These are phyloP conservation scores for Cardiocondyla obscurior DNA, from an alignment of 1,140 invertebrate genomes.

Conservation along the genomic window DNA sequence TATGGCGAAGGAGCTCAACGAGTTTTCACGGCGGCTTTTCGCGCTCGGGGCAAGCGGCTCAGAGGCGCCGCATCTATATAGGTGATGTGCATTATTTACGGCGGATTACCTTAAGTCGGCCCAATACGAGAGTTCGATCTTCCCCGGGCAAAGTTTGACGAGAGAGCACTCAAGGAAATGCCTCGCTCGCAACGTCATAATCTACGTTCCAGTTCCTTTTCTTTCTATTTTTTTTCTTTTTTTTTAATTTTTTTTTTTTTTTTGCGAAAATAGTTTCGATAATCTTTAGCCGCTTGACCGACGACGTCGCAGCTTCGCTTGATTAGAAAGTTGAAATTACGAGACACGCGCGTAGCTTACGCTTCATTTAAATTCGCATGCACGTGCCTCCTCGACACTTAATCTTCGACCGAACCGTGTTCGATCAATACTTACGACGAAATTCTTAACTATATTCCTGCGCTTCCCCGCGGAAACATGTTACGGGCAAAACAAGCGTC, in stretches of 20 bases:
- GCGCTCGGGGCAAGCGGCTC: conserved; percentile 33
- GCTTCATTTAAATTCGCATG: background rate
- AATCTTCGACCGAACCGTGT: background rate
- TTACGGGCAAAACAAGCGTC: conserved; percentile 21
- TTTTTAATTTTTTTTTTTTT: no score
- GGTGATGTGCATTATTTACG: conserved; percentile 71
- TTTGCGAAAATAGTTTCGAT: background rate
- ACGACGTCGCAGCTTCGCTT: background rate
- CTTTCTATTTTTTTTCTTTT: no score
- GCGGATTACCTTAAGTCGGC: conserved; percentile 65
- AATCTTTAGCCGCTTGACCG: background rate
- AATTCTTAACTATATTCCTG: background rate
- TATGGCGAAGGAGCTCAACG: conserved; percentile 68
- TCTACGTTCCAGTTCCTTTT: background rate
- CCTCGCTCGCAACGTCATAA: background rate
- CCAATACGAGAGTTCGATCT: conserved; percentile 42
- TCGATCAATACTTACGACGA: background rate
- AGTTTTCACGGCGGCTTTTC: conserved; percentile 64
- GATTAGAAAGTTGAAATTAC: background rate
- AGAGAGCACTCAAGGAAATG: conserved; percentile 1
- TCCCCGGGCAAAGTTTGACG: conserved; percentile 27
- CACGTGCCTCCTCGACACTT: background rate
- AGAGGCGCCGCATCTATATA: conserved; percentile 28
- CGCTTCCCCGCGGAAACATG: background rate
- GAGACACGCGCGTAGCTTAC: background rate